Evolutionary conservation across 2,888 invertebrate genomes (phyloP).

Genomic region (Atethmia centrago): DNA sequence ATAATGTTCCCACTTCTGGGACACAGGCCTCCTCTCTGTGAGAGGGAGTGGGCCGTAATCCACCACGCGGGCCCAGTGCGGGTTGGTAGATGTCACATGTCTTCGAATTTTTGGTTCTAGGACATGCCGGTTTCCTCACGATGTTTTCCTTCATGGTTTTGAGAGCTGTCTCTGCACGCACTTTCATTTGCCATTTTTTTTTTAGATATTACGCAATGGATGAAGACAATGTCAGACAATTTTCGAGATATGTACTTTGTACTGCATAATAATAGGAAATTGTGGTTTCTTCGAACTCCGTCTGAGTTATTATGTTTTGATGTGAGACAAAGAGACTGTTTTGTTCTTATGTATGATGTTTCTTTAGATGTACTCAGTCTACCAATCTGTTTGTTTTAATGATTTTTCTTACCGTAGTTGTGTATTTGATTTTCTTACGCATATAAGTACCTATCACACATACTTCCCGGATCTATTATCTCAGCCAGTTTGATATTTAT

Average conservation of each 20-base stretch:
- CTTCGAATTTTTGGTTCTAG: too few relatives aligned
- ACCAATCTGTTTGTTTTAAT: background rate
- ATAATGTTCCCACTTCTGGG: too few relatives aligned
- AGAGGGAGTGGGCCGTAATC: too few relatives aligned
- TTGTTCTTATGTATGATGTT: too few relatives aligned
- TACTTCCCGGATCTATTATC: background rate
- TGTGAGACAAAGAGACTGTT: too few relatives aligned
- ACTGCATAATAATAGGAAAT: background rate
- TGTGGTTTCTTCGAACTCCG: background rate
- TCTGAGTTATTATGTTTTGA: background rate
- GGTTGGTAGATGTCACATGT: too few relatives aligned
- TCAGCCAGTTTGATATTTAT: background rate
- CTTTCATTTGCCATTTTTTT: slow-evolving; percentile 16
- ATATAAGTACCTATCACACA: background rate
- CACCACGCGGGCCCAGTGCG: too few relatives aligned
- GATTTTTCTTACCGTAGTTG: background rate
- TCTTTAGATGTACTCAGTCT: too few relatives aligned
- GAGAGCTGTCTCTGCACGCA: background rate
- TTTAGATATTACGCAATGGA: background rate
- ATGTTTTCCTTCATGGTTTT: too few relatives aligned
- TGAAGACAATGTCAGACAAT: background rate
- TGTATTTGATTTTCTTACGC: background rate
- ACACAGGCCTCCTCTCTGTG: too few relatives aligned
- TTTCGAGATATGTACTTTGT: background rate
- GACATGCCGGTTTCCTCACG: too few relatives aligned